Conservation (phyloP, 2,888 invertebrate species). For the Cryptocheilus praepositus region DNA sequence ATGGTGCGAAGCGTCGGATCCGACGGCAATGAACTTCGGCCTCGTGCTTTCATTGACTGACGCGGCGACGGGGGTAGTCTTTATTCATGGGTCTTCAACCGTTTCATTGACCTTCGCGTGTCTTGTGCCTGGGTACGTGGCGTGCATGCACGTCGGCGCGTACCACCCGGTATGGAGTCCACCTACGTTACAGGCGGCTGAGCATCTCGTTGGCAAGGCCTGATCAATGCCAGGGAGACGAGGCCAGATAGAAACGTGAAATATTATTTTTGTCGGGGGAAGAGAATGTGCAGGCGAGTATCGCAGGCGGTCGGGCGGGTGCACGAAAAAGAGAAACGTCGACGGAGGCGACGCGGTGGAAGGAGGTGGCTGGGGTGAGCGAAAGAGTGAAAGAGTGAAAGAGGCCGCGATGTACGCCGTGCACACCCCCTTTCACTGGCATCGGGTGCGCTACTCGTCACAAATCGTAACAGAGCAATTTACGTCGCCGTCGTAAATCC, state of each 20-base stretch:
- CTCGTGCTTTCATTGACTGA: too few relatives aligned
- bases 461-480: slow-evolving; percentile 7
- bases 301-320: neutral
- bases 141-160: too few relatives aligned
- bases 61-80: too few relatives aligned
- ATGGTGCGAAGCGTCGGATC: too few relatives aligned
- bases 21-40: too few relatives aligned
- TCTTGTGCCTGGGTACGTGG: too few relatives aligned
- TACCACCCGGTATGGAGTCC: slow-evolving; percentile 6
- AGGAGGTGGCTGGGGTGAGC: neutral
- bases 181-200: slow-evolving; percentile 16
- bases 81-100: too few relatives aligned
- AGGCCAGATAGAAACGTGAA: slow-evolving; percentile 40
- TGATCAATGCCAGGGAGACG: slow-evolving; percentile 45
- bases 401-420: neutral
- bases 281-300: slow-evolving; percentile 2
- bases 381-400: neutral
- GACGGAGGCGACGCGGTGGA: slow-evolving; percentile 2
- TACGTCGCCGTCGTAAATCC: slow-evolving; percentile 8
- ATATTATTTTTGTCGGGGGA: slow-evolving; percentile 39
- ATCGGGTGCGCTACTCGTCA: slow-evolving; percentile 2
- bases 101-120: too few relatives aligned
- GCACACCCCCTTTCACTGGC: slow-evolving; percentile 3
- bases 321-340: slow-evolving; percentile 7
- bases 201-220: slow-evolving; percentile 22